Evolutionary conservation across 2,113 vertebrate genomes (phyloP).

Genomic region (Seriola aureovittata): DNA sequence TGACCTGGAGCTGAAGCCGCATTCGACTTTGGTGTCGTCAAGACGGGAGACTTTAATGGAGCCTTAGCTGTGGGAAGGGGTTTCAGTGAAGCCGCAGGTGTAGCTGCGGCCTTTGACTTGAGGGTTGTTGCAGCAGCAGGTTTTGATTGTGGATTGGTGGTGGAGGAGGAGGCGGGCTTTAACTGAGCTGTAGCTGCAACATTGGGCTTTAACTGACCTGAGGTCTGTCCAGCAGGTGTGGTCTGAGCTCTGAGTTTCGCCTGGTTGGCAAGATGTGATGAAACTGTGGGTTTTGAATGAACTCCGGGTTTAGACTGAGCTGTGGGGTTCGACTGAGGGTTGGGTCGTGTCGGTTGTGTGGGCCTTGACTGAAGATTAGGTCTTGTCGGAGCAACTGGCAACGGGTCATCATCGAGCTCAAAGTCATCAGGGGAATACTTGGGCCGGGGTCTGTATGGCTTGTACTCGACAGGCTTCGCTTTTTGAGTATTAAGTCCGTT

Average conservation of each 20-base stretch:
- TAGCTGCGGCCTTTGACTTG: conserved; percentile 23
- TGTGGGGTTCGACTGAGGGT: conserved; percentile 14
- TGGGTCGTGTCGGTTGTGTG: neutral
- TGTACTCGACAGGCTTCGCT: conserved; percentile 80
- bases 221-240: conserved; percentile 44
- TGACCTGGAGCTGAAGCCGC: conserved; percentile 22
- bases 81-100: conserved; percentile 39
- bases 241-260: conserved; percentile 49
- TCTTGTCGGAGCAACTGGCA: conserved; percentile 53
- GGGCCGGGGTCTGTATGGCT: conserved; percentile 84
- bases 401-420: conserved; percentile 84
- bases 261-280: conserved; percentile 54
- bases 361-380: conserved; percentile 18
- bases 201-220: conserved; percentile 60
- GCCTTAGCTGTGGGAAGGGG: neutral
- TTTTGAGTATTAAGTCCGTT: conserved; percentile 82
- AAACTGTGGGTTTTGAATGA: conserved; percentile 29
- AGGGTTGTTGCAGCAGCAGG: neutral
- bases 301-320: conserved; percentile 30
- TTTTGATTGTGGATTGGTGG: conserved; percentile 25
- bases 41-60: conserved; percentile 32
- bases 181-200: conserved; percentile 31
- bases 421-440: conserved; percentile 86
- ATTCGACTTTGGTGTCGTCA: conserved; percentile 21
- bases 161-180: conserved; percentile 29